These are phyloP conservation scores for Oligia latruncula DNA, from an alignment of 2,888 invertebrate genomes.

Conservation along the genomic window DNA sequence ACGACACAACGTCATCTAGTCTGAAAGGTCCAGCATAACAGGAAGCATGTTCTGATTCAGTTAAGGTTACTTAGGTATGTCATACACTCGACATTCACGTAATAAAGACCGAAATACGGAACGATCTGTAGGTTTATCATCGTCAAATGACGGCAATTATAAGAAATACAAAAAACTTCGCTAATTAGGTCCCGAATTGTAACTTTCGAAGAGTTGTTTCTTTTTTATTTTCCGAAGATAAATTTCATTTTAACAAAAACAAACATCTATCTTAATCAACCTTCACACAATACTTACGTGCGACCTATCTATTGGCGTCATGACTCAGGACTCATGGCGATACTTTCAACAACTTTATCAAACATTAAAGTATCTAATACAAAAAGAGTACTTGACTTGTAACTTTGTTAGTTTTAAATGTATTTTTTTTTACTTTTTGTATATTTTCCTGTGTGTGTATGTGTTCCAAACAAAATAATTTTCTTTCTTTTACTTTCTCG, in stretches of 20 bases:
- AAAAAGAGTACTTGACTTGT: neutral
- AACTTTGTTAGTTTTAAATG: too few species aligned
- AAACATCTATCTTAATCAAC: neutral
- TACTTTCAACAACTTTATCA: neutral
- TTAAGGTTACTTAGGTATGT: neutral
- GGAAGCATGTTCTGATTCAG: slow-evolving; percentile 39
- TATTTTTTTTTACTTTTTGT: too few species aligned
- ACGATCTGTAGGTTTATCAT: neutral
- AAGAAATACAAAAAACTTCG: neutral
- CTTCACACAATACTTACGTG: neutral
- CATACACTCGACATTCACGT: neutral
- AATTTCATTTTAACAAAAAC: neutral
- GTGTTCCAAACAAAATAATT: too few species aligned
- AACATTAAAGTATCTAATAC: neutral
- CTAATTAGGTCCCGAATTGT: neutral
- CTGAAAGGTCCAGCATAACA: slow-evolving; percentile 16
- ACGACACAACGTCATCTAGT: neutral
- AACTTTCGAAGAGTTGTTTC: neutral
- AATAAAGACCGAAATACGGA: neutral
- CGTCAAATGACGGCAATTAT: neutral
- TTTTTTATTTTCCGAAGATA: neutral
- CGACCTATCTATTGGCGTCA: neutral
- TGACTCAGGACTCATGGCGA: neutral
- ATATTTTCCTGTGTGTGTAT: too few species aligned
- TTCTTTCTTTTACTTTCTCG: too few species aligned